Percentiles rank a stretch among this genome's conserved stretches.
Conservation (phyloP, 2,797 vertebrate genomes). For the Sebastes diaconus region DNA sequence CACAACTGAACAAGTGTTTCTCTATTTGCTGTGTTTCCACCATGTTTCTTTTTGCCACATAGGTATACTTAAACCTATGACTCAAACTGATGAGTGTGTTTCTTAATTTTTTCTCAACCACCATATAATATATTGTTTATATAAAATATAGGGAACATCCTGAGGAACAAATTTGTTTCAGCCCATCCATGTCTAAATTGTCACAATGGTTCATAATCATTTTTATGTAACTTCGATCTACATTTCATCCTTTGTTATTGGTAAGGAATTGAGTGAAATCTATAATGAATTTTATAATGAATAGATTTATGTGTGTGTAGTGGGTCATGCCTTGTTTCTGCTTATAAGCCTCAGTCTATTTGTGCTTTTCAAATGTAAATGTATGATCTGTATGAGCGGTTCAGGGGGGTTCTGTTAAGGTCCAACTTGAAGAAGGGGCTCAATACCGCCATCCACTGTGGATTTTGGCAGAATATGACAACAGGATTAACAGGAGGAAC, state of each 20-base stretch:
- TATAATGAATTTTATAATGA: not conserved
- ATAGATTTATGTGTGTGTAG: not conserved
- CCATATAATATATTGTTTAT: not conserved
- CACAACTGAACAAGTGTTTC: not conserved
- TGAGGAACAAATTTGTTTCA: not conserved
- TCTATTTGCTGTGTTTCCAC: not conserved
- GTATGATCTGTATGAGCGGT: not conserved
- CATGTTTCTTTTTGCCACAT: not conserved
- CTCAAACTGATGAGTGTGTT: not conserved
- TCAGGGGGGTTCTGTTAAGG: not conserved
- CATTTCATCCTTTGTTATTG: not conserved
- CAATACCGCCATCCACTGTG: slow-evolving; percentile 14
- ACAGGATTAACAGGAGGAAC: not conserved
- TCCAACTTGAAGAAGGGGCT: not conserved
- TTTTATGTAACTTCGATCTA: not conserved
- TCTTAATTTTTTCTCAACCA: not conserved
- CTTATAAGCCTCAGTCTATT: not conserved
- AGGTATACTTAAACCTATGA: not conserved
- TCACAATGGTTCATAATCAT: not conserved
- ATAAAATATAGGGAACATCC: not conserved
- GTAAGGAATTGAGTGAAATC: not conserved
- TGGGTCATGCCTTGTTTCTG: not conserved
- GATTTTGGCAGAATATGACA: not conserved
- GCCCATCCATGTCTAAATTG: not conserved
- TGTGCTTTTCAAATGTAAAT: not conserved